phyloP scores from a whole-genome alignment of 2,113 vertebrate genomes.

The Notothenia rossii region DNA sequence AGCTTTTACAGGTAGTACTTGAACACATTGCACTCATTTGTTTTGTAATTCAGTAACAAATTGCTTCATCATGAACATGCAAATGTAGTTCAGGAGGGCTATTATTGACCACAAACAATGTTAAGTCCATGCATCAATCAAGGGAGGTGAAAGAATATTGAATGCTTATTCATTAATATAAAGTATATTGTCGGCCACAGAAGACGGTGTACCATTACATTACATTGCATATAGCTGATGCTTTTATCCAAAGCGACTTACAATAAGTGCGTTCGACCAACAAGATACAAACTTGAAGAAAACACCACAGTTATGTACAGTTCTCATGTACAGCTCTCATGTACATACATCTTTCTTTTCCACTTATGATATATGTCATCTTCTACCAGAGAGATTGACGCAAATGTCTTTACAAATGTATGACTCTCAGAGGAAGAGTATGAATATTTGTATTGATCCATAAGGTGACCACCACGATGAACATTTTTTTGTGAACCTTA shows the following conservation, averaged over 20 bases:
- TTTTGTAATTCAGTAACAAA: conserved; percentile 15
- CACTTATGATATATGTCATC: background rate
- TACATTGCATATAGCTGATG: no score
- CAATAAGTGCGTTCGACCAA: no score
- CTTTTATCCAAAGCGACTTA: no score
- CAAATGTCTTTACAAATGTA: background rate
- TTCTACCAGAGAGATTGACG: background rate
- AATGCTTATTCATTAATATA: conserved; percentile 20
- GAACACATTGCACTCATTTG: background rate
- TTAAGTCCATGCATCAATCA: conserved; percentile 17
- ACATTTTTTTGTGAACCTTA: background rate
- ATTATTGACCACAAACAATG: conserved; percentile 30
- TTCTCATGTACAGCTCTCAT: background rate
- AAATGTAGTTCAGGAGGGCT: conserved; percentile 31
- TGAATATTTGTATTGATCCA: background rate
- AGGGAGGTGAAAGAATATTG: conserved; percentile 15
- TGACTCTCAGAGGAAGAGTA: background rate
- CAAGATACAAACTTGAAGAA: no score
- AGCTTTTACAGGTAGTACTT: background rate
- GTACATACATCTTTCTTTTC: background rate
- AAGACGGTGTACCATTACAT: background rate
- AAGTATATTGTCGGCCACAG: conserved; percentile 8
- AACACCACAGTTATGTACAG: background rate
- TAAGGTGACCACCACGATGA: background rate
- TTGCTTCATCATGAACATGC: conserved; percentile 49